Evolutionary conservation across 2,888 invertebrate genomes (phyloP).

Genomic region (Nasonia oneida): DNA sequence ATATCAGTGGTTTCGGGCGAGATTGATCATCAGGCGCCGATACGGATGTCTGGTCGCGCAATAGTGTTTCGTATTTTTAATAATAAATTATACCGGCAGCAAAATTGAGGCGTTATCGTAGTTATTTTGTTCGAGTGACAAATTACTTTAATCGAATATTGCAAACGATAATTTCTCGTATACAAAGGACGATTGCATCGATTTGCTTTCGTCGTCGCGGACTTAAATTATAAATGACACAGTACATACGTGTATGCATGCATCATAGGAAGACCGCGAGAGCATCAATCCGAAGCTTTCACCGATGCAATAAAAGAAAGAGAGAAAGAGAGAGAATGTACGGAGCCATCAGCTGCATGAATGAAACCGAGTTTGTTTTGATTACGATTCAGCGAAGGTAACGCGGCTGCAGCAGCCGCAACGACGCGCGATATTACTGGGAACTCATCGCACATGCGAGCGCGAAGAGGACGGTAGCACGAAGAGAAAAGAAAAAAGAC

Average conservation of each 20-base stretch:
- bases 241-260: too few relatives aligned
- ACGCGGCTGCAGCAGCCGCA: not conserved
- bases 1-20: not conserved
- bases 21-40: too few relatives aligned
- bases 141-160: too few relatives aligned
- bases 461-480: not conserved
- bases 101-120: too few relatives aligned
- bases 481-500: conserved; percentile 6
- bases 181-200: too few relatives aligned
- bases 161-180: too few relatives aligned
- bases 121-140: too few relatives aligned
- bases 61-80: too few relatives aligned
- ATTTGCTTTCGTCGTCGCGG: too few relatives aligned
- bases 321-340: not conserved
- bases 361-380: conserved; percentile 3
- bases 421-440: conserved; percentile 14
- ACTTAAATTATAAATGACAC: too few relatives aligned
- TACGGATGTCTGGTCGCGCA: too few relatives aligned
- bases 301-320: not conserved
- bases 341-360: not conserved
- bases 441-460: not conserved
- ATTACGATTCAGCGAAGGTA: conserved; percentile 10
- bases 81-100: too few relatives aligned
- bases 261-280: not conserved
- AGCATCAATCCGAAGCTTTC: not conserved